phyloP scores from a whole-genome alignment of 2,888 invertebrate genomes.

The Papilio gigon region DNA sequence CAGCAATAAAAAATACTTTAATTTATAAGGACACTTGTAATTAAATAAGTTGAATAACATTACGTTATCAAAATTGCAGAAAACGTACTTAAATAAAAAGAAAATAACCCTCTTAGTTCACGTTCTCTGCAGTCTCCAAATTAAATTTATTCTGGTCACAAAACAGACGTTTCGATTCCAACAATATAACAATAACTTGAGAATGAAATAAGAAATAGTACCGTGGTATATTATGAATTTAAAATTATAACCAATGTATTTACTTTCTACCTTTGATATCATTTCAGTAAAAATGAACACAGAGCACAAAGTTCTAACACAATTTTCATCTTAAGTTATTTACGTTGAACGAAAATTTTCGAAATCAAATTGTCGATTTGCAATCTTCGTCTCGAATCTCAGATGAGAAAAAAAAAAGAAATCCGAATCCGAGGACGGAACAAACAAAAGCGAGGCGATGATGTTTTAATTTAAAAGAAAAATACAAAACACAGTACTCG shows the following conservation, averaged over 20 bases:
- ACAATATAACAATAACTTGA: constrained; percentile 45
- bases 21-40: background rate
- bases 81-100: background rate
- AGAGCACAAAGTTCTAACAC: too few species aligned
- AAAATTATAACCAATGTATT: background rate
- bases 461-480: constrained; percentile 46
- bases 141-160: constrained; percentile 36
- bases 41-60: background rate
- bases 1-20: too few species aligned
- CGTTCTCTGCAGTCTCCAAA: constrained; percentile 17
- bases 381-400: background rate
- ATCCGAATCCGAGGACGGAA: constrained; percentile 1
- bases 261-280: too few species aligned
- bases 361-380: background rate
- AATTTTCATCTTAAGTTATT: background rate
- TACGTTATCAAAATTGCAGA: background rate
- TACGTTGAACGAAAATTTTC: background rate
- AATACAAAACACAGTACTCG: constrained; percentile 49
- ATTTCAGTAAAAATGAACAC: too few species aligned
- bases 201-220: constrained; percentile 35
- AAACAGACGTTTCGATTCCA: constrained; percentile 7
- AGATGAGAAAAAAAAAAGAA: background rate
- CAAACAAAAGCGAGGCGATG: constrained; percentile 11
- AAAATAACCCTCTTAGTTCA: constrained; percentile 10
- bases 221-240: background rate